Percentiles rank a stretch among this genome's conserved stretches.
phyloP scores from a whole-genome alignment of 2,113 vertebrate species.

The Chionodraco myersi region DNA sequence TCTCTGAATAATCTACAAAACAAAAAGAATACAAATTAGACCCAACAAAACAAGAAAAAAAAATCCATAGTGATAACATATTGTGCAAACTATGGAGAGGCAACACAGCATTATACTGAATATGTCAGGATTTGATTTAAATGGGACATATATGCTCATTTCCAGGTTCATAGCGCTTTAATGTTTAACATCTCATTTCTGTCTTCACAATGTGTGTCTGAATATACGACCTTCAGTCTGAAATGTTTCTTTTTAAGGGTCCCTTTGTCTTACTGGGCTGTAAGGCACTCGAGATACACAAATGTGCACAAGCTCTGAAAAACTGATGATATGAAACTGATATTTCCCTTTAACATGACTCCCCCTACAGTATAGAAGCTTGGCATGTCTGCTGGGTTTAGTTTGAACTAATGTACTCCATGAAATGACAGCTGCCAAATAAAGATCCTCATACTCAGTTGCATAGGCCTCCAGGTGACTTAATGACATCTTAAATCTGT shows the following conservation, averaged over 20 bases:
- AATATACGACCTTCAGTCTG: too few species aligned
- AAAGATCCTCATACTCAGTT: conserved; percentile 24
- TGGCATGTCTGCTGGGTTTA: conserved; percentile 38
- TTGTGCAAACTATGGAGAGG: conserved; percentile 5
- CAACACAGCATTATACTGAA: background rate
- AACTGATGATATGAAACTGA: too few species aligned
- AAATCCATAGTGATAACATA: background rate
- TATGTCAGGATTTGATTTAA: background rate
- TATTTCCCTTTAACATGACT: conserved; percentile 5
- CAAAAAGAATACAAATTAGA: background rate
- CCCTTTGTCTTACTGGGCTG: too few species aligned
- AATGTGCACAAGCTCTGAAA: too few species aligned
- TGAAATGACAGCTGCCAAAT: conserved; percentile 57
- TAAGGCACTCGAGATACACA: too few species aligned
- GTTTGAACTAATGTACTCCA: conserved; percentile 29
- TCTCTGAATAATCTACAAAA: conserved; percentile 9
- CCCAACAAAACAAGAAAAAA: conserved; percentile 9
- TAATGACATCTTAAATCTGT: conserved; percentile 32
- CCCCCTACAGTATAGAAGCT: conserved; percentile 10
- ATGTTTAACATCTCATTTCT: too few species aligned
- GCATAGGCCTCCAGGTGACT: conserved; percentile 51
- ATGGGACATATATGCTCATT: too few species aligned
- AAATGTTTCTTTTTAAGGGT: too few species aligned
- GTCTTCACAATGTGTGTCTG: too few species aligned
- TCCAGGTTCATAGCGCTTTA: too few species aligned